Percentiles rank a stretch among this genome's conserved stretches.
phyloP scores from a whole-genome alignment of 2,113 vertebrate genomes.

The Rafetus swinhoei region DNA sequence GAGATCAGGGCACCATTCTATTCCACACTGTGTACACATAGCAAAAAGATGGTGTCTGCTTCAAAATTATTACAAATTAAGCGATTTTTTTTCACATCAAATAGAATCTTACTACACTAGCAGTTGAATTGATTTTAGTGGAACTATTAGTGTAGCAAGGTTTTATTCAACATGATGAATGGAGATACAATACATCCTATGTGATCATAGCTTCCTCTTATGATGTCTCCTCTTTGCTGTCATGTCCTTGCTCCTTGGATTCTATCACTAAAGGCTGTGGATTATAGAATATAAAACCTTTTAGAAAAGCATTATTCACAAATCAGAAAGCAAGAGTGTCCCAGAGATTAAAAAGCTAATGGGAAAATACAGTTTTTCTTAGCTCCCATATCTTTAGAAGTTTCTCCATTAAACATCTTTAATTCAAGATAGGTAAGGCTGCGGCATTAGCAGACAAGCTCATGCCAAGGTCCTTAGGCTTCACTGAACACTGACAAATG shows the following conservation, averaged over 20 bases:
- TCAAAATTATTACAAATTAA: not conserved
- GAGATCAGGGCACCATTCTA: not conserved
- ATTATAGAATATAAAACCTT: not conserved
- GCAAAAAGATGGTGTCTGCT: not conserved
- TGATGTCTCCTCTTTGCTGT: not conserved
- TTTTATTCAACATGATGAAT: not conserved
- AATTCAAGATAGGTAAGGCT: not conserved
- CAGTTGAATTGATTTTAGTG: not conserved
- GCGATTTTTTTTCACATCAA: not conserved
- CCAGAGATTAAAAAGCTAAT: not conserved
- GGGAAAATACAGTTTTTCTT: not conserved
- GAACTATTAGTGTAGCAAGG: not conserved
- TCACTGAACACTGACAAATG: not conserved
- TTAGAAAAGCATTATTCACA: not conserved
- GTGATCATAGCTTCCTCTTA: not conserved
- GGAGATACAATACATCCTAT: not conserved
- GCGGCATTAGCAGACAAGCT: not conserved
- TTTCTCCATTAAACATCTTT: not conserved
- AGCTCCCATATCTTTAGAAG: not conserved
- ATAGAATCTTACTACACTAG: fast-evolving
- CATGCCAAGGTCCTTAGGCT: not conserved
- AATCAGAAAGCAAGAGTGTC: not conserved
- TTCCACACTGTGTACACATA: not conserved
- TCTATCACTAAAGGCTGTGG: not conserved
- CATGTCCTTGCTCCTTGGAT: not conserved